Evolutionary conservation across 2,888 invertebrate genomes (phyloP).

Genomic region (Amblyteles armatorius): DNA sequence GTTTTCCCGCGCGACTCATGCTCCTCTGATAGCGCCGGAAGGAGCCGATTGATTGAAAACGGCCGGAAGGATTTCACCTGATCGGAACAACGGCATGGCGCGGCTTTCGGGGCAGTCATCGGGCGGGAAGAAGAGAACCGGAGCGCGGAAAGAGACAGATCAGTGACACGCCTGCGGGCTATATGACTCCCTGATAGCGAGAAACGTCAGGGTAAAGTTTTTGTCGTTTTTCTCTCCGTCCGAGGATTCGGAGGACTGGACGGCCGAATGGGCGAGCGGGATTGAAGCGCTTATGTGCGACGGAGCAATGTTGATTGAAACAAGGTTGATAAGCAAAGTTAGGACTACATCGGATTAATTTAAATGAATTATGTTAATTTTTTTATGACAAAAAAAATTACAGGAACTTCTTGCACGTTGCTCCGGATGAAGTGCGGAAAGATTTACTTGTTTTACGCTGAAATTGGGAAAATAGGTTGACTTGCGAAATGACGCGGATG

Average conservation of each 20-base stretch:
- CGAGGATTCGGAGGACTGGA: not conserved
- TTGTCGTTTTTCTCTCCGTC: conserved; percentile 56
- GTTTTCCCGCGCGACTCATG: conserved; percentile 83
- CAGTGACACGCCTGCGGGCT: conserved; percentile 43
- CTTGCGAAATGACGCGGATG: too few species aligned
- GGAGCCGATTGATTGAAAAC: conserved; percentile 85
- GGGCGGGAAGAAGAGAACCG: not conserved
- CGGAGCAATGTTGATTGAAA: not conserved
- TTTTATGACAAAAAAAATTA: too few species aligned
- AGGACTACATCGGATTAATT: too few species aligned
- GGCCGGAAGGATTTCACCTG: conserved; percentile 79
- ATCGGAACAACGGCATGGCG: conserved; percentile 51
- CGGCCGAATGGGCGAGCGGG: not conserved
- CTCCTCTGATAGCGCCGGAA: conserved; percentile 83
- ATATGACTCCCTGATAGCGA: conserved; percentile 80
- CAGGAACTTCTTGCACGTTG: too few species aligned
- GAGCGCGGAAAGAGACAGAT: conserved; percentile 37
- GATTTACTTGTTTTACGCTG: too few species aligned
- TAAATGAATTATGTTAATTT: too few species aligned
- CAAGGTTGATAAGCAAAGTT: too few species aligned
- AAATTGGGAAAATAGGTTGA: too few species aligned
- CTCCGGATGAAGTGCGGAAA: too few species aligned
- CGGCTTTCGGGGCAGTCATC: not conserved
- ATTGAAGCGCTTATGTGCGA: not conserved
- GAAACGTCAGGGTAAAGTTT: conserved; percentile 78